These are phyloP conservation scores for Motacilla tschutschensis DNA, from an alignment of 2,113 vertebrate species.

Conservation along the genomic window DNA sequence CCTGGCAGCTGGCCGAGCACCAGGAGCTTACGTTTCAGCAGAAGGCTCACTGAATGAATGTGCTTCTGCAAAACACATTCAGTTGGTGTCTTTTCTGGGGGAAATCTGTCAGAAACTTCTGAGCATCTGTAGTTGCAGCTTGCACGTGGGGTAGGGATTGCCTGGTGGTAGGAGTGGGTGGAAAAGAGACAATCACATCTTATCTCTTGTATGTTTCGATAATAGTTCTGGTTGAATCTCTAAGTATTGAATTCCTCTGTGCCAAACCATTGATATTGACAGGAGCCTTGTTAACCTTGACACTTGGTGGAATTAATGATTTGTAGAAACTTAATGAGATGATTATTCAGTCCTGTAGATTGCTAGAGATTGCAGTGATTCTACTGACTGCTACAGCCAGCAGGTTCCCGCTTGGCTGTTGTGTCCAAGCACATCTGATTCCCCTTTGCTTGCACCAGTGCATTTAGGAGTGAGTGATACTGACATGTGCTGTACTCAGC, in stretches of 20 bases:
- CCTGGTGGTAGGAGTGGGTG: neutral
- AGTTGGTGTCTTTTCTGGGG: neutral
- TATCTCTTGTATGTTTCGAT: neutral
- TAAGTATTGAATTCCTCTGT: constrained; percentile 16
- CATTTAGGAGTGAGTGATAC: neutral
- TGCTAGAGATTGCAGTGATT: neutral
- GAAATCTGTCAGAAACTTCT: neutral
- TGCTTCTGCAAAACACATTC: neutral
- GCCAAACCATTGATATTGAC: neutral
- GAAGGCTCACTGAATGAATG: neutral
- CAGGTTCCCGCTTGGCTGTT: neutral
- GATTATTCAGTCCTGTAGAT: neutral
- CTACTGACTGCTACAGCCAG: neutral
- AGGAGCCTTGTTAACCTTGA: constrained; percentile 22
- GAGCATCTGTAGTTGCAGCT: neutral
- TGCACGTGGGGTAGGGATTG: neutral
- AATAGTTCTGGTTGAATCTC: neutral
- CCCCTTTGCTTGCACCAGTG: neutral
- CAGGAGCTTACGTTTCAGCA: neutral
- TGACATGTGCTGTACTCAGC: neutral
- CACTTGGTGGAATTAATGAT: constrained; percentile 16
- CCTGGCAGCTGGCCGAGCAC: neutral
- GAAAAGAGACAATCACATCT: neutral
- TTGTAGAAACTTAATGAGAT: neutral
- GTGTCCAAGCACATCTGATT: neutral